Percentiles rank a stretch among this genome's conserved stretches.
Conservation (phyloP, 2,888 invertebrate species). For the Cheilosia grossa region DNA sequence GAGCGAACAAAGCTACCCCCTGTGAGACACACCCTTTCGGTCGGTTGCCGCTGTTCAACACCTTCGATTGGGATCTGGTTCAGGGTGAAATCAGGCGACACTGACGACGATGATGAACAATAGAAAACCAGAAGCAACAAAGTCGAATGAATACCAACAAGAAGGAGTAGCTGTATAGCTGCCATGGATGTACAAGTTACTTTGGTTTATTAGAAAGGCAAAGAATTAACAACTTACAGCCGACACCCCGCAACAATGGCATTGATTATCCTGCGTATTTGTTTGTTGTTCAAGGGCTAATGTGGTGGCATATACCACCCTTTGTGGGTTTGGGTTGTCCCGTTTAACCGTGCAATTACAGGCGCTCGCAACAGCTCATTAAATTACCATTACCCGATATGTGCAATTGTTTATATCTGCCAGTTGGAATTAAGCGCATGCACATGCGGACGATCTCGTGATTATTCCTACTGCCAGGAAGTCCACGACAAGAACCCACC, state of each 20-base stretch:
- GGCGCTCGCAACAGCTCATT: constrained; percentile 54
- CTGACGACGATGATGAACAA: constrained; percentile 32
- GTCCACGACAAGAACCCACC: constrained; percentile 54
- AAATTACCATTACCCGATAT: constrained; percentile 67
- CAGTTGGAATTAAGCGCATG: constrained; percentile 43
- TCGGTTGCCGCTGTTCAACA: constrained; percentile 49
- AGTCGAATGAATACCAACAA: not conserved
- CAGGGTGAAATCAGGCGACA: constrained; percentile 46
- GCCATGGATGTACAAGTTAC: constrained; percentile 29
- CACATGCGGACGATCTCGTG: constrained; percentile 44
- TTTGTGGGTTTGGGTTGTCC: constrained; percentile 26
- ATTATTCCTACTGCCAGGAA: constrained; percentile 63
- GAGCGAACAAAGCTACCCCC: constrained; percentile 48
- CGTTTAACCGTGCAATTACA: constrained; percentile 28
- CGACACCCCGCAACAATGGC: constrained; percentile 38
- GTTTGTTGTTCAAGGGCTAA: constrained; percentile 6
- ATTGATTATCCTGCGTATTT: constrained; percentile 17
- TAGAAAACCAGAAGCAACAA: constrained; percentile 1
- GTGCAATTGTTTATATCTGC: constrained; percentile 46
- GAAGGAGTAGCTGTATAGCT: not conserved
- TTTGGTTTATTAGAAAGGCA: constrained; percentile 51
- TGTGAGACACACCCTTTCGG: constrained; percentile 51
- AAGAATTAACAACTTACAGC: constrained; percentile 59
- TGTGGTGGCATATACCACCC: constrained; percentile 19
- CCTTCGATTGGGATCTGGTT: constrained; percentile 61